Conservation (phyloP, 2,113 vertebrate genomes). For the Mesembrinibis cayennensis region DNA sequence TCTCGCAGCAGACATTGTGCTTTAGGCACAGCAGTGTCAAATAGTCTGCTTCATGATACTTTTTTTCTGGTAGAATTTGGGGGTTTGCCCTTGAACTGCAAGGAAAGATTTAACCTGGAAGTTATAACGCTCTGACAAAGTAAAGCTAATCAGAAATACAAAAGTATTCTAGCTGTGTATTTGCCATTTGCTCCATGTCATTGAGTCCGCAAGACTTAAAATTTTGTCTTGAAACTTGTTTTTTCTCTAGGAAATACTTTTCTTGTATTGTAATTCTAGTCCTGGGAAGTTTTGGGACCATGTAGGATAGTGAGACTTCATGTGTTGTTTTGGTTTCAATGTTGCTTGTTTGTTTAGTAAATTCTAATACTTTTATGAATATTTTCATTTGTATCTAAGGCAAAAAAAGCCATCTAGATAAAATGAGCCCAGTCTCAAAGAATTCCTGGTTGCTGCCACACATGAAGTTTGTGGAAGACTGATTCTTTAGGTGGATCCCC, state of each 20-base stretch:
- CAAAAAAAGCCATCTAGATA: not conserved
- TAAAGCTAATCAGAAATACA: not conserved
- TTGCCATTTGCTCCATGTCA: not conserved
- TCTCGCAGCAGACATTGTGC: not conserved
- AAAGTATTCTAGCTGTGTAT: not conserved
- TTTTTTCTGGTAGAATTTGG: not conserved
- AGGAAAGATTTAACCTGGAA: not conserved
- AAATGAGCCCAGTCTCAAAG: not conserved
- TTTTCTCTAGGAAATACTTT: not conserved
- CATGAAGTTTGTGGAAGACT: not conserved
- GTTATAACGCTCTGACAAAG: not conserved
- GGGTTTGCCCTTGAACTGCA: not conserved
- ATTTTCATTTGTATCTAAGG: not conserved
- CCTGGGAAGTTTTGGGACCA: not conserved
- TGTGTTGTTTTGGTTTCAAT: not conserved
- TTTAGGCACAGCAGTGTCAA: not conserved
- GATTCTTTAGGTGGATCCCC: not conserved
- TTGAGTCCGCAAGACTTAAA: not conserved
- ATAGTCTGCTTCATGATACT: not conserved
- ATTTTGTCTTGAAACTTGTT: not conserved
- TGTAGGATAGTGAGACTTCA: not conserved
- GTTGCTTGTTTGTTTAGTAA: not conserved
- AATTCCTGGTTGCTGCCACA: not conserved
- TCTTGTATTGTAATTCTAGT: not conserved
- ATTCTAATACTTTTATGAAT: not conserved